Evolutionary conservation across 1,140 invertebrate genomes (phyloP), one percentile per base, ranked within the genome.

Genomic region (Pomacea maculata): DNA sequence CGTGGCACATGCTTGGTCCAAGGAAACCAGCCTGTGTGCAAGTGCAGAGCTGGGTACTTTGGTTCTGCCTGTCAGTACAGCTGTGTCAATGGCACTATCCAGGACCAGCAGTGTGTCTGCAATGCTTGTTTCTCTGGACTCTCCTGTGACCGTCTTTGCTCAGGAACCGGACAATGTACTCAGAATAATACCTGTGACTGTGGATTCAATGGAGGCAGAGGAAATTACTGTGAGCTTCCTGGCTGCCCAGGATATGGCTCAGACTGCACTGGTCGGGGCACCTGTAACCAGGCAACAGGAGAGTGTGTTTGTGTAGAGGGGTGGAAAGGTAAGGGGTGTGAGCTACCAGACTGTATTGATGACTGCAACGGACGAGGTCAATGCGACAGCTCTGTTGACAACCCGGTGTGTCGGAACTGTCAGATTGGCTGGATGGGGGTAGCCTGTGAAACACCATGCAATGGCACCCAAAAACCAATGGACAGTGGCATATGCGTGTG

Each of bases 251-350:
- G 86, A 1, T 83, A 82, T 80, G 82, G 84, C 15, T 55, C 78
- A 14, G 86, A 84, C n/a, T 88, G 87, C 83, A 85, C 81, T 70
- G 84, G 79, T 15, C 85, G 85, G 70, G 87, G 87, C 15, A 81
- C 81, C 15, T 88, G 87, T 84, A 83, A 83, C 65, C 75, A 79
- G 54, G 85, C 82, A 9, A 83, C 80, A 6, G 84, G 82, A 10
- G 63, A 75, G 34, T 87, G 86, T 72, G 68, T 83, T 57, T 87
- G 86, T 74, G 70, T 81, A n/a, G 83, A 86, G 17, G 85, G 86
- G 6, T 87, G 86, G 86, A 82, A 78, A 63, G 85, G 85, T 12
- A 57, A 52, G 21, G 86, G 83, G 8, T 87, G 86, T 78, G 71
- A 84, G 21, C 45, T 70, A 25, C 80, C 84, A 9, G 80, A 85